Evolutionary conservation across 2,113 vertebrate species (phyloP), one percentile per base, ranked within the genome.

Genomic region (Thinocorus orbignyianus): DNA sequence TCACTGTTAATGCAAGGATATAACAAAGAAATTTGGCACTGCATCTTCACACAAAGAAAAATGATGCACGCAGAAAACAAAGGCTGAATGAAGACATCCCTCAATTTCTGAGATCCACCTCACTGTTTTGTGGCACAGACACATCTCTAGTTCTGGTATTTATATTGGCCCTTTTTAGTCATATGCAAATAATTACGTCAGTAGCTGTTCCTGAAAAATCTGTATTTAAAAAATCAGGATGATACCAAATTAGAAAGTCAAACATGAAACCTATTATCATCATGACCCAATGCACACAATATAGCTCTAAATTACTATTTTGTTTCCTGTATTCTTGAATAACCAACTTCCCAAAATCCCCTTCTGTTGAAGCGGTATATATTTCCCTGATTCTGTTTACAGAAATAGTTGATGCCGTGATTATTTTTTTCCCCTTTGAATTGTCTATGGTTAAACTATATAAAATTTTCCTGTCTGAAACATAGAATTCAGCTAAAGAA

Each of bases 221-320:
- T 76, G 20, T 85, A 73, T 80, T 93, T 85, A 30, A 95, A 97
- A 94, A 93, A 77, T 79, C 64, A 80, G 46, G 70, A 85, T 88
- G 66, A 58, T 61, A 72, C 84, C 33, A 87, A 93, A 85, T 95
- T 96, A 92, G 96, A 92, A 96, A 92, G 81, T 70, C 58, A 91
- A 93, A 94, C 57, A 94, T 51, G 54, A 94, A 96, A 87, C 96
- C 95, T 94, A 58, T 46, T 89, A 96, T 96, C 89, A 96, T 80
- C 86, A 28, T 69, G 58, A 95, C 73, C 72, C 81, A 91, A 11
- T 54, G 78, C 58, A 87, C 35, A 77, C 65, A 85, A 66, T 82
- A 86, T 72, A 92, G 57, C 37, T 89, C 92, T 79, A 95, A 96
- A 96, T 96, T 92, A 77, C 86, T 94, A 39, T 71, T 81, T 90